Base-by-base conservation (phyloP, 2,113 vertebrate species). In the Vulpes lagopus region DNA sequence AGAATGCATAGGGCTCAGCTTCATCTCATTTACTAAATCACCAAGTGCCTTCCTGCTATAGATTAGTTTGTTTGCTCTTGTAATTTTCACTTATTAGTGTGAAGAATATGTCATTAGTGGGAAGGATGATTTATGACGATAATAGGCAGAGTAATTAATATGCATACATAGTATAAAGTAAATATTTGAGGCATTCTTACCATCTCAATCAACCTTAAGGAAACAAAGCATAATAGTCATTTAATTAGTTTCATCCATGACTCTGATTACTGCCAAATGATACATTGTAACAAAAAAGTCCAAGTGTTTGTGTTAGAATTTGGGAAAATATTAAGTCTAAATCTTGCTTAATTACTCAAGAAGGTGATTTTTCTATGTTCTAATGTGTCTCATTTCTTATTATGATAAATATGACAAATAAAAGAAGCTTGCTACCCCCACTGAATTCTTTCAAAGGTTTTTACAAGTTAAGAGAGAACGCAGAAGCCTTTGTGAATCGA, bases 51-150 rank as follows among this genome's bases (percentile, higher is more conserved):
- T 96, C 65, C 65, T 89, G 64, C 19, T 55, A 82, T 53, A 83
- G 38, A 97, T 96, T 23, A 95, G 43, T 96, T 91, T 96, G 92
- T 96, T 95, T 97, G 80, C 55, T 79, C 95, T 90, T 65, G 10
- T 92, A 92, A 96, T 95, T 94, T 97, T 67, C 60, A 73, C 76
- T 96, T 97, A 97, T 94, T 95, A 97, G 60, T 53, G 60, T 93
- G 85, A 98, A 96, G 81, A 95, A 17, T 60, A 19, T 89, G 76
- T 87, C 91, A 96, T 96, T 96, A 95, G 38, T 83, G 30, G 90
- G 82, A 90, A 97, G 83, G 92, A 93, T 98, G 92, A 97, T 97
- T 97, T 97, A 96, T 94, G 90, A 78, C 84, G 90, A 97, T 94
- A 90, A 95, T 51, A 96, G 82, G 57, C 60, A 69, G 17, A 69